Evolutionary conservation across 2,797 vertebrate species (phyloP), one percentile per base, ranked within the genome.

Genomic region (Diglossa cyanea): DNA sequence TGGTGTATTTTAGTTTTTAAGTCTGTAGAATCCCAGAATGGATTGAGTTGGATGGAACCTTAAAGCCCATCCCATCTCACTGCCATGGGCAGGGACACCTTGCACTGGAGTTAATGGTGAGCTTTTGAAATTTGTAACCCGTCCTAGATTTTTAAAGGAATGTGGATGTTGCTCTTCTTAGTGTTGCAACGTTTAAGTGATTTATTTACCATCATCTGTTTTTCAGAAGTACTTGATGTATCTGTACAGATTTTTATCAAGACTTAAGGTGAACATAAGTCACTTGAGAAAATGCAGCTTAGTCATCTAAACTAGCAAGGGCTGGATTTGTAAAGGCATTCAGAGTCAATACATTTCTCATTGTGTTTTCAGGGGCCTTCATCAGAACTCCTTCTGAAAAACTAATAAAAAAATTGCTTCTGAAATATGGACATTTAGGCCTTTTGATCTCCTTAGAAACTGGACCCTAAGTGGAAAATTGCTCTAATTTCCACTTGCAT

Each of bases 181-280:
- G 26, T 94, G 80, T 97, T 93, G 95, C 88, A 95, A 97, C 0
- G 0, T 48, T 66, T 51, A 62, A 90, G 63, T 92, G 71, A 90
- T 82, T 82, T 93, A 84, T 87, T 66, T 78, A 35, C 40, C 17
- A n/a, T 73, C 2, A 0, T 63, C 30, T 93, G 14, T 84, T 92
- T 93, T 96, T 93, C 86, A 92, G 55, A 79, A 93, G 65, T 83
- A 53, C 78, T 47, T 81, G 83, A 72, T 76, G 76, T 75, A 70
- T 80, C 95, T 88, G 96, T 96, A 88, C 95, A 94, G 96, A 95
- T 96, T 80, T 93, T 96, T 96, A 96, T 96, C 96, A 88, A 65
- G 90, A 35, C 13, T 58, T 83, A 13, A 61, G 35, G 62, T 68
- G 85, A 90, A 87, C 39, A 2, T 65, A 81, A 91, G 50, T 94